A percentile compares a stretch with the other conserved stretches of the same genome.
Conservation (phyloP, 2,888 invertebrate genomes). For the Melieria crassipennis region DNA sequence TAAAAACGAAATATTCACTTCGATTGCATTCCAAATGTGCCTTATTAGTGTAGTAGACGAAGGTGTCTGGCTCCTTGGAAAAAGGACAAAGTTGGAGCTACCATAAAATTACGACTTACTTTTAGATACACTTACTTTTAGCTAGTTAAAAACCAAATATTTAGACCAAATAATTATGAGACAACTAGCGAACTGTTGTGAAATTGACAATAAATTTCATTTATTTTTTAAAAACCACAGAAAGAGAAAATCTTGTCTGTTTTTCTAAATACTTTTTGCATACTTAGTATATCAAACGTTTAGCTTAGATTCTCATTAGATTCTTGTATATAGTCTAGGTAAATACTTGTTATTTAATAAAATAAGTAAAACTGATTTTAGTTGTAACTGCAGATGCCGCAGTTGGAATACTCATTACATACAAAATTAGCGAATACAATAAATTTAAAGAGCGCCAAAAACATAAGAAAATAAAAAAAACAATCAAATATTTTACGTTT, state of each 20-base stretch:
- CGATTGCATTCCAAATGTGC: constrained; percentile 62
- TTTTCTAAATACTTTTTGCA: no score
- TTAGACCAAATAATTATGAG: constrained; percentile 1
- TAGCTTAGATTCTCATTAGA: no score
- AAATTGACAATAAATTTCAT: constrained; percentile 53
- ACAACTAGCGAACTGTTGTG: constrained; percentile 50
- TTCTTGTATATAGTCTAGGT: background rate
- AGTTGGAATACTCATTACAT: no score
- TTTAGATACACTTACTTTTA: no score
- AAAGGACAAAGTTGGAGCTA: background rate
- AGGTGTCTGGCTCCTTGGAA: background rate
- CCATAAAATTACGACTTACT: background rate
- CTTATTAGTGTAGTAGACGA: constrained; percentile 44
- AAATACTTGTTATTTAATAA: constrained; percentile 5
- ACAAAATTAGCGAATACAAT: no score
- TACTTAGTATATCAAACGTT: no score
- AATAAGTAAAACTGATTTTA: no score
- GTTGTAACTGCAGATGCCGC: no score
- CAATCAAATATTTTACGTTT: no score
- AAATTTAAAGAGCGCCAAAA: no score
- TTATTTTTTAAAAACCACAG: background rate
- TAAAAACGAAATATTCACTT: background rate
- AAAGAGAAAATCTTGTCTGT: no score
- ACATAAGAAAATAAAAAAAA: no score
- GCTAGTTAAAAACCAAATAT: background rate